These are phyloP conservation scores for Luperina nickerlii DNA, from an alignment of 2,888 invertebrate genomes.

Conservation along the genomic window DNA sequence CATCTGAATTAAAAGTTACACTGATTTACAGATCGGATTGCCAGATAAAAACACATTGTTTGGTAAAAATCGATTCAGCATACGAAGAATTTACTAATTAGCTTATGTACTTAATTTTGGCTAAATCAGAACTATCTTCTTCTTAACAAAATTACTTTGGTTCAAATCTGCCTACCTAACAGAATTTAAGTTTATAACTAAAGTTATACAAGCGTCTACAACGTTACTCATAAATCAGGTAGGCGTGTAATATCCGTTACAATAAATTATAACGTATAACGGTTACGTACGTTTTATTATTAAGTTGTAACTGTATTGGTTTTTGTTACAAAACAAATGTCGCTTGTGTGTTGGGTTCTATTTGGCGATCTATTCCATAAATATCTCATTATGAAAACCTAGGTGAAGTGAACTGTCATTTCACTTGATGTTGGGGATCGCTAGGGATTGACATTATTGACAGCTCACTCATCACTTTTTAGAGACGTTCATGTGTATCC, in stretches of 20 bases:
- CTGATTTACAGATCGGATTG: too few species aligned
- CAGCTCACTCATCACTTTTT: too few species aligned
- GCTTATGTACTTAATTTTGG: too few species aligned
- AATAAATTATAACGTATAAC: slow-evolving; percentile 36
- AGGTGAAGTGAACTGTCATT: not conserved
- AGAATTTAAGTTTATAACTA: not conserved
- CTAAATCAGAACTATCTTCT: too few species aligned
- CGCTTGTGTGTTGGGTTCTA: not conserved
- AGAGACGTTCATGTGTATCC: too few species aligned
- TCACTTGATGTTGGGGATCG: too few species aligned
- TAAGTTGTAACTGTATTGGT: slow-evolving; percentile 16
- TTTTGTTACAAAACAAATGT: slow-evolving; percentile 3
- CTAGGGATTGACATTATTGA: not conserved
- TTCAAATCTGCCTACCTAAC: too few species aligned
- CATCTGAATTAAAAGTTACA: too few species aligned
- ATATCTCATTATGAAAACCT: not conserved
- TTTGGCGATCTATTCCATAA: too few species aligned
- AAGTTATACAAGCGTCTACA: slow-evolving; percentile 16
- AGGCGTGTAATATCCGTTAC: slow-evolving; percentile 22
- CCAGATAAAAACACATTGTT: too few species aligned
- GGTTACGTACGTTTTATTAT: slow-evolving; percentile 16
- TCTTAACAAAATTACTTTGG: not conserved
- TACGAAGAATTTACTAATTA: too few species aligned
- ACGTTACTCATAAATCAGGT: slow-evolving; percentile 18
- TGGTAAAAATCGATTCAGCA: too few species aligned